Conservation (phyloP, 2,797 vertebrate genomes). For the Melanotaenia nigrans region DNA sequence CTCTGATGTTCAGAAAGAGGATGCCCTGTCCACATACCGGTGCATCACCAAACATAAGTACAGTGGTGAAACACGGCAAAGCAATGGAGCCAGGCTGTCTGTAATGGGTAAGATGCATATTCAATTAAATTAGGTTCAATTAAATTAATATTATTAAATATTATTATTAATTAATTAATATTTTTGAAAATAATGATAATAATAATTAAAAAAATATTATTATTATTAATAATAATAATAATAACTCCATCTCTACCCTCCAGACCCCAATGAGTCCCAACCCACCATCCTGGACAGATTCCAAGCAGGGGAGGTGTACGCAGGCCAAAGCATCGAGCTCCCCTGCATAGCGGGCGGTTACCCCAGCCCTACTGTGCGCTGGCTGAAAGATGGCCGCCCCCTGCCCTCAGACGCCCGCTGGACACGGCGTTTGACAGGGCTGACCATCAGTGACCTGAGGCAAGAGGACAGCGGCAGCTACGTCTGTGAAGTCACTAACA, state of each 20-base stretch:
- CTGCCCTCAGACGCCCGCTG: constrained; percentile 92
- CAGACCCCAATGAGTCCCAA: constrained; percentile 93
- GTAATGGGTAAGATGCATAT: constrained; percentile 86
- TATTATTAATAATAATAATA: background rate
- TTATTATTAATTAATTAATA: too few species aligned
- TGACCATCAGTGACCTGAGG: constrained; percentile 93
- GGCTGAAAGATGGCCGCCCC: constrained; percentile 95
- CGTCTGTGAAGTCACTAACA: constrained; percentile 98
- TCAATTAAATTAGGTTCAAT: background rate
- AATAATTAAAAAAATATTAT: too few species aligned
- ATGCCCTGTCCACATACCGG: constrained; percentile 96
- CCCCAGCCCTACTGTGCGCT: constrained; percentile 93
- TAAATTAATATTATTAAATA: too few species aligned
- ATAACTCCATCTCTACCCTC: constrained; percentile 10
- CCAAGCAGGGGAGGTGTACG: constrained; percentile 90
- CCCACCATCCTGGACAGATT: constrained; percentile 96
- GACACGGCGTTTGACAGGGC: constrained; percentile 92
- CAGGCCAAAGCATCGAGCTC: constrained; percentile 90
- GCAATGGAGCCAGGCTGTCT: constrained; percentile 95
- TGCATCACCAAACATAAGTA: constrained; percentile 99
- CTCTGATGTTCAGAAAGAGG: constrained; percentile 98
- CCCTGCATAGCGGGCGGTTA: constrained; percentile 96
- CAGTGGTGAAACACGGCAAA: constrained; percentile 97
- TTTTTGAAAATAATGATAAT: too few species aligned
- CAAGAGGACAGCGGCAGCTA: constrained; percentile 96